Evolutionary conservation across 2,888 invertebrate genomes (phyloP).

Genomic region (Hydropsyche betteni): DNA sequence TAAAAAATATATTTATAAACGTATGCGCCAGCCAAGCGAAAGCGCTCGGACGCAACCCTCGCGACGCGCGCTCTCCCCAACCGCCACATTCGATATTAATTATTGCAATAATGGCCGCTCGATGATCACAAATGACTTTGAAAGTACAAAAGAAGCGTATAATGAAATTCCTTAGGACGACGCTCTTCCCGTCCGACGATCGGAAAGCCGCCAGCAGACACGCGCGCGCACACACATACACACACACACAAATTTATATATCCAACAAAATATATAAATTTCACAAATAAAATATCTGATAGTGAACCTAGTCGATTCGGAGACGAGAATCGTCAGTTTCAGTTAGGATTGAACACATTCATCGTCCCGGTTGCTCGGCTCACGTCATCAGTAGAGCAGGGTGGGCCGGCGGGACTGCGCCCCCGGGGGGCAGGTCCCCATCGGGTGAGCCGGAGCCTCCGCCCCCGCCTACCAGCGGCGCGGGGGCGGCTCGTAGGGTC

Average conservation of each 20-base stretch:
- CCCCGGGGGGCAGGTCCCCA: slow-evolving; percentile 17
- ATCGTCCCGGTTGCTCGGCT: neutral
- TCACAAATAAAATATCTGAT: too few relatives aligned
- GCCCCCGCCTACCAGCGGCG: slow-evolving; percentile 59
- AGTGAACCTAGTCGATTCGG: too few relatives aligned
- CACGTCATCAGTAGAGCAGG: slow-evolving; percentile 55
- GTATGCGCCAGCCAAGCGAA: neutral
- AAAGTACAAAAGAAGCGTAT: slow-evolving; percentile 10
- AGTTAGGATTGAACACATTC: too few relatives aligned
- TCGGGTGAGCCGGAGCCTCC: slow-evolving; percentile 2
- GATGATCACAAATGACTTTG: neutral
- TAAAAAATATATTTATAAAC: neutral
- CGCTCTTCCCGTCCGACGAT: too few relatives aligned
- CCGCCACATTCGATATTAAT: neutral
- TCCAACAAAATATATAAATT: too few relatives aligned
- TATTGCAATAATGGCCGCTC: neutral
- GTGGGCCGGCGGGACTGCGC: slow-evolving; percentile 52
- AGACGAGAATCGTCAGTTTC: neutral
- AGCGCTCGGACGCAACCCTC: neutral
- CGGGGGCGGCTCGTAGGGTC: slow-evolving; percentile 67
- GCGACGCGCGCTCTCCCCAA: neutral
- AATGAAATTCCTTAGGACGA: neutral
- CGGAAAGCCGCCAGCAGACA: too few relatives aligned
- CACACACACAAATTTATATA: too few relatives aligned
- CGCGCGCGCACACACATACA: too few relatives aligned